Evolutionary conservation across 2,888 invertebrate species (phyloP).

Genomic region (Mimas tiliae): DNA sequence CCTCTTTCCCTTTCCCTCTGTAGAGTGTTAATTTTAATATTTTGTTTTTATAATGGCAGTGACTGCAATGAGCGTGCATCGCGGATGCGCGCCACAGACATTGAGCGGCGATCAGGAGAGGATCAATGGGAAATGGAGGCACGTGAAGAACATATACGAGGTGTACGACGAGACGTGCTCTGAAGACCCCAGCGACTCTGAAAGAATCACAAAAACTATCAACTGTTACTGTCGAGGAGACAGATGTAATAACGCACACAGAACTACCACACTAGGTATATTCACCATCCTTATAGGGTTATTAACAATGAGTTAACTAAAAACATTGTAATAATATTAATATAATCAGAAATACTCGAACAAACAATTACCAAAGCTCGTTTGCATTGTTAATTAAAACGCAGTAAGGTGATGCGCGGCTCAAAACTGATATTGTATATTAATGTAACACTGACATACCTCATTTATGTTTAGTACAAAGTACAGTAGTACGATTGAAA

Average conservation of each 20-base stretch:
- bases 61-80: constrained; percentile 54
- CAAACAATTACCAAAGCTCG: neutral
- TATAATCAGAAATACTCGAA: neutral
- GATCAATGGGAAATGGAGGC: constrained; percentile 84
- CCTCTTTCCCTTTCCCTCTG: too few species aligned
- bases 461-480: neutral
- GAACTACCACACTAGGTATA: neutral
- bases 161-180: constrained; percentile 88
- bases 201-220: constrained; percentile 82
- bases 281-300: neutral
- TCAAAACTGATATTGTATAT: neutral
- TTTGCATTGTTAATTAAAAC: neutral
- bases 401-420: neutral
- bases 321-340: neutral
- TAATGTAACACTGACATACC: constrained; percentile 1
- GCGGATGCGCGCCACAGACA: constrained; percentile 90
- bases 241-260: constrained; percentile 86
- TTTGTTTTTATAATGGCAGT: constrained; percentile 50
- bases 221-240: constrained; percentile 91
- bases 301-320: constrained; percentile 7
- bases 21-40: neutral
- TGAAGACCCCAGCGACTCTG: constrained; percentile 82
- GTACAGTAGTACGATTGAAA: neutral
- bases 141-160: constrained; percentile 86
- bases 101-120: constrained; percentile 84